Evolutionary conservation across 1,140 invertebrate genomes (phyloP).

Genomic region (Ctenoplectra terminalis): DNA sequence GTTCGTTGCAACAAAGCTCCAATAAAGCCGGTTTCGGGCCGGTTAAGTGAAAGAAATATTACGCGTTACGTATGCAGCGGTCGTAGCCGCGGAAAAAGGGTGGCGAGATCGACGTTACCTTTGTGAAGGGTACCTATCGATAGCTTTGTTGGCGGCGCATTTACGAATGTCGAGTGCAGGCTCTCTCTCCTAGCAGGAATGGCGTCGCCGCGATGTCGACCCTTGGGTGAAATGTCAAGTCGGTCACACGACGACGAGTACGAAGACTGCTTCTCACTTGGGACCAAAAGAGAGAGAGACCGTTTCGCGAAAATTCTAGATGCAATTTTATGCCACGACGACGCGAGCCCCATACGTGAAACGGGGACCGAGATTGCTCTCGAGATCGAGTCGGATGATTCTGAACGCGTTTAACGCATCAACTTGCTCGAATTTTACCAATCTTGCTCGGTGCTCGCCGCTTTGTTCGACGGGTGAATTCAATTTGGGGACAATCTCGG

Average conservation of each 20-base stretch:
- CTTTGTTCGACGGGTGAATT: not conserved
- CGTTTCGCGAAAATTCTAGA: conserved; percentile 35
- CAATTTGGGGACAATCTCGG: conserved; percentile 1
- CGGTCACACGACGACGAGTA: conserved; percentile 36
- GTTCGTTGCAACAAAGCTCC: conserved; percentile 27
- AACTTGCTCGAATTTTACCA: not conserved
- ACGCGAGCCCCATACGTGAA: not conserved
- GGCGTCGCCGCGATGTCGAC: not conserved
- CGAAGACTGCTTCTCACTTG: conserved; percentile 3
- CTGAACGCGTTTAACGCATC: conserved; percentile 5
- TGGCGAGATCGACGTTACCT: conserved; percentile 42
- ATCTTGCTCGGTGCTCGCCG: not conserved
- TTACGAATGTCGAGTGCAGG: conserved; percentile 34
- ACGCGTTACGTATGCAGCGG: conserved; percentile 52
- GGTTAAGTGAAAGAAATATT: conserved; percentile 58
- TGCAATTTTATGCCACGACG: conserved; percentile 30
- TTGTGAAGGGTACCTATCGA: conserved; percentile 47
- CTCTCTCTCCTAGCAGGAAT: not conserved
- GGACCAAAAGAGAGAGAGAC: conserved; percentile 10
- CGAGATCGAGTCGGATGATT: not conserved
- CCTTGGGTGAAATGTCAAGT: conserved; percentile 58
- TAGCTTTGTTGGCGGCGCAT: conserved; percentile 44
- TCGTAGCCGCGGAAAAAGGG: conserved; percentile 31
- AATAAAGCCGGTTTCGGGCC: conserved; percentile 49
- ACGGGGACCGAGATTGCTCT: not conserved